A percentile compares a stretch with the other conserved stretches of the same genome.
Evolutionary conservation across 2,797 vertebrate genomes (phyloP).

Genomic region (Semaprochilodus insignis): DNA sequence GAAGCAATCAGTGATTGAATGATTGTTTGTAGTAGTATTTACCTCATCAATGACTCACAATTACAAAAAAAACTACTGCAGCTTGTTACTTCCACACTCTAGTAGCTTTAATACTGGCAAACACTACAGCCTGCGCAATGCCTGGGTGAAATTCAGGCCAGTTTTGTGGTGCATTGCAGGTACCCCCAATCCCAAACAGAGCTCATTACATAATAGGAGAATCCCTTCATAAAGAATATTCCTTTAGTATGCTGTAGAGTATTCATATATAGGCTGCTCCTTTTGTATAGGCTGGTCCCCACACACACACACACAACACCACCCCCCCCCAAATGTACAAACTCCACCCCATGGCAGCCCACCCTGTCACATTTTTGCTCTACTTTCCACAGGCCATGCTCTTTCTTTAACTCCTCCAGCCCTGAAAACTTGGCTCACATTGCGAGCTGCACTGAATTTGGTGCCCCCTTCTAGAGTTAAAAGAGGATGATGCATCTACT

Average conservation of each 20-base stretch:
- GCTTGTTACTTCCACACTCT: background rate
- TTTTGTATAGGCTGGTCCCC: too few species aligned
- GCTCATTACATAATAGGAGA: conserved; percentile 21
- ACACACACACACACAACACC: too few species aligned
- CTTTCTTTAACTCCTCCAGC: background rate
- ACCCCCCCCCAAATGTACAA: background rate
- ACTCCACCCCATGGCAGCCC: background rate
- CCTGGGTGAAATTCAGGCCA: conserved; percentile 60
- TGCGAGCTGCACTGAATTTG: background rate
- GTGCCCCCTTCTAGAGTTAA: conserved; percentile 10
- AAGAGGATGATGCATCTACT: conserved; percentile 8
- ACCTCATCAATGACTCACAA: conserved; percentile 10
- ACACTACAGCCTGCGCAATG: background rate
- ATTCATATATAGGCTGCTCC: background rate
- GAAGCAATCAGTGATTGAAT: conserved; percentile 34
- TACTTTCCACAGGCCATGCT: conserved; percentile 5
- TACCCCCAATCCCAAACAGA: conserved; percentile 31
- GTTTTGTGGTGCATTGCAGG: conserved; percentile 54
- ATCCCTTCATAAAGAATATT: conserved; percentile 4
- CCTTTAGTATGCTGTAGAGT: background rate
- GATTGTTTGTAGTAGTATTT: conserved; percentile 32
- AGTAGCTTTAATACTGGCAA: background rate
- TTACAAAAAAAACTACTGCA: conserved; percentile 13
- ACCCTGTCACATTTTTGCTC: conserved; percentile 26
- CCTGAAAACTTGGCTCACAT: background rate